Evolutionary conservation across 2,113 vertebrate species (phyloP).

Genomic region (Ellobius talpinus): DNA sequence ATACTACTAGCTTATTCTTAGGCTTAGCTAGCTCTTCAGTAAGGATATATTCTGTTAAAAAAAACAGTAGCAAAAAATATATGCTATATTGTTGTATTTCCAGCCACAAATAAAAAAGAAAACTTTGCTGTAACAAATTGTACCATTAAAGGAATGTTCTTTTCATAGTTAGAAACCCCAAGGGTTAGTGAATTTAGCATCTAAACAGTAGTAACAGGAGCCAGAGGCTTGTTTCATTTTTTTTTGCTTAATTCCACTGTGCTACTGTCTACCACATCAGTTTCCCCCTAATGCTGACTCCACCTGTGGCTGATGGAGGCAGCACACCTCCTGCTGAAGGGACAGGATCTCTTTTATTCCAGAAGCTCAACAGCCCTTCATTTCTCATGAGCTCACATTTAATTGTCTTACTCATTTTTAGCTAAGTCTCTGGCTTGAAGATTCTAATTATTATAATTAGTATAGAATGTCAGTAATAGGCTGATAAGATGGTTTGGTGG

Average conservation of each 20-base stretch:
- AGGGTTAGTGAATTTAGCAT: neutral
- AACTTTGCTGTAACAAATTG: neutral
- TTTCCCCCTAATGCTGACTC: neutral
- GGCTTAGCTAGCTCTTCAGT: constrained; percentile 8
- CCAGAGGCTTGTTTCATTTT: neutral
- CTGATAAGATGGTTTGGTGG: neutral
- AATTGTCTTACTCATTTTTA: neutral
- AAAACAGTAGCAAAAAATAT: neutral
- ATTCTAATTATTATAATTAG: neutral
- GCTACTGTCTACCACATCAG: neutral
- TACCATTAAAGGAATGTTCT: neutral
- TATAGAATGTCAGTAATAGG: neutral
- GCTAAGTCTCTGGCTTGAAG: neutral
- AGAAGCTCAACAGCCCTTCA: neutral
- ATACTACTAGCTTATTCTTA: constrained; percentile 66
- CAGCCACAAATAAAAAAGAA: neutral
- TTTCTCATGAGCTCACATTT: neutral
- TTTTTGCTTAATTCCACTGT: neutral
- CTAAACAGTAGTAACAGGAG: neutral
- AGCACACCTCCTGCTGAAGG: neutral
- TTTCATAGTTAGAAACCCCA: neutral
- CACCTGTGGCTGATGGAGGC: neutral
- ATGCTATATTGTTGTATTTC: neutral
- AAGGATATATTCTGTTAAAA: neutral
- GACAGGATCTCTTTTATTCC: neutral